Conservation (phyloP, 2,888 invertebrate species). For the Habroteleia sp. region DNA sequence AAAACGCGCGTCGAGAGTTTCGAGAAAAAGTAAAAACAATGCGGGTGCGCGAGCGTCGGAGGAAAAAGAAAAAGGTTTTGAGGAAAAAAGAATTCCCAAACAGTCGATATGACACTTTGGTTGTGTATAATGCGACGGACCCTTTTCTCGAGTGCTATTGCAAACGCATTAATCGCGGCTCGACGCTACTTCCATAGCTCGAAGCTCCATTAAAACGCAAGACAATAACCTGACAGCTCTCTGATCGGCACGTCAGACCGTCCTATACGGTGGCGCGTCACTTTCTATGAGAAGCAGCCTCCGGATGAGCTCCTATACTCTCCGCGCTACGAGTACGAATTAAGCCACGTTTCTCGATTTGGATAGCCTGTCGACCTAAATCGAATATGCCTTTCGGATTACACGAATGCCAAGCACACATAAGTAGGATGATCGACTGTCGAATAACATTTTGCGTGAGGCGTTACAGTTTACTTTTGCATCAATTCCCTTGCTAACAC, state of each 20-base stretch:
- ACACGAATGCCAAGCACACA: constrained; percentile 40
- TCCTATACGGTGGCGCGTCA: constrained; percentile 60
- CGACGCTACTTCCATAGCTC: constrained; percentile 73
- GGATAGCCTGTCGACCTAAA: constrained; percentile 67
- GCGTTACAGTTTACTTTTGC: constrained; percentile 37
- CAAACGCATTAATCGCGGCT: constrained; percentile 75
- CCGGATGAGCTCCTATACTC: constrained; percentile 62
- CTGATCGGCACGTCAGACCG: constrained; percentile 74
- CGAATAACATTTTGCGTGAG: constrained; percentile 50
- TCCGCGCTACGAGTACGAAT: constrained; percentile 58
- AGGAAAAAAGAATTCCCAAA: constrained; percentile 52
- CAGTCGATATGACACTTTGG: constrained; percentile 58
- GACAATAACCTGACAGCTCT: constrained; percentile 79
- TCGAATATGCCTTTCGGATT: constrained; percentile 62
- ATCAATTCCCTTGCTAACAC: too few relatives aligned
- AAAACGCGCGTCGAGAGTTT: constrained; percentile 17
- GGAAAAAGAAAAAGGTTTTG: constrained; percentile 8
- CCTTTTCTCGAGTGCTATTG: constrained; percentile 63
- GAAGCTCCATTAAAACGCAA: constrained; percentile 79
- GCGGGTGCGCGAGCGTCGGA: too few relatives aligned
- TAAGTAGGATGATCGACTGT: constrained; percentile 62
- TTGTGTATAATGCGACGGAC: constrained; percentile 57
- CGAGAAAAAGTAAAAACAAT: constrained; percentile 40
- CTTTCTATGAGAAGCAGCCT: constrained; percentile 62
- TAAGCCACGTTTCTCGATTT: constrained; percentile 67